Evolutionary conservation across 2,113 vertebrate species (phyloP).

Genomic region (Notechis scutatus): DNA sequence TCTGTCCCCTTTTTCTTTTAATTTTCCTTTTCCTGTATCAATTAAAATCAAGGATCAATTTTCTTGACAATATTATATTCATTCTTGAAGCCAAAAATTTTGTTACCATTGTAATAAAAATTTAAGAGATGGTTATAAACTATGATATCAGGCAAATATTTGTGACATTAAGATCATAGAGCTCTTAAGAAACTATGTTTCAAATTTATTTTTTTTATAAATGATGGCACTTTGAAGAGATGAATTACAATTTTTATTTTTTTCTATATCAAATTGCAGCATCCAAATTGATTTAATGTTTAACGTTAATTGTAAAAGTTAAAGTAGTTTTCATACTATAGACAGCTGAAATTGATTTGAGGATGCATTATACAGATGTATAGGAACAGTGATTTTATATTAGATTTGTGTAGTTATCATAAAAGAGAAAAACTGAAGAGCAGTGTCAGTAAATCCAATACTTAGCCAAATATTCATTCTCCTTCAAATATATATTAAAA

Average conservation of each 20-base stretch:
- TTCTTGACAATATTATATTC: neutral
- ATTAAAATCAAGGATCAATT: no score
- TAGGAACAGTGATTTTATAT: neutral
- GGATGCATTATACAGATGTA: neutral
- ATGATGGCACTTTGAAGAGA: neutral
- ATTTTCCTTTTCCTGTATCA: no score
- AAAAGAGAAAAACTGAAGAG: neutral
- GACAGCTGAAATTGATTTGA: neutral
- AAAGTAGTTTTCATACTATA: neutral
- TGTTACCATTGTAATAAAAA: neutral
- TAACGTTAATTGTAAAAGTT: neutral
- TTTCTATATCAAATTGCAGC: neutral
- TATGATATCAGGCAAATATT: neutral
- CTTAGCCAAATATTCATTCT: neutral
- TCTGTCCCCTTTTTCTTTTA: no score
- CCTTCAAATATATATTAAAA: neutral
- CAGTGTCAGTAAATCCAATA: neutral
- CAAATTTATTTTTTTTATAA: neutral
- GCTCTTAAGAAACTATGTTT: neutral
- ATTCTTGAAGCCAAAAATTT: neutral
- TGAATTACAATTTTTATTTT: neutral
- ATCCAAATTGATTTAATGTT: neutral
- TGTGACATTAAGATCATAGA: neutral
- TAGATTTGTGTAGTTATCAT: neutral
- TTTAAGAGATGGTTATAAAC: neutral